These are phyloP conservation scores for Vombatus ursinus DNA, from an alignment of 2,113 vertebrate genomes.

Conservation along the genomic window DNA sequence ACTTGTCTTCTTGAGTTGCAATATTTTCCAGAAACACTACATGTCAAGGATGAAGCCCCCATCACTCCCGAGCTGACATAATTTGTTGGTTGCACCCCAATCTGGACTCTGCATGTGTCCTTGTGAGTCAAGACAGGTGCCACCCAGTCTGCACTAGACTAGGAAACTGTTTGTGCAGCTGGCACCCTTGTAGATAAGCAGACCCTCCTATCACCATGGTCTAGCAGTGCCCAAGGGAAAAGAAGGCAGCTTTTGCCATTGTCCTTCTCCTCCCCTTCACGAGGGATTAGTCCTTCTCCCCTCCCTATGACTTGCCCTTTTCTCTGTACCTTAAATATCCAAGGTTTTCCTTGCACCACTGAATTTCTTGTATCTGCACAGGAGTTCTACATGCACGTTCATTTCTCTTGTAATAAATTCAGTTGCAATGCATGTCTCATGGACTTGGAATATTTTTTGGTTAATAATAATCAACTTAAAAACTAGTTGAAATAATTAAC, in stretches of 20 bases:
- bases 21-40: not conserved
- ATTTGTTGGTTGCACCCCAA: too few species aligned
- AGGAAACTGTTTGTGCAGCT: too few species aligned
- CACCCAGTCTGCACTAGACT: too few species aligned
- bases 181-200: too few species aligned
- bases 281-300: not conserved
- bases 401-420: not conserved
- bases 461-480: not conserved
- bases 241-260: not conserved
- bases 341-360: not conserved
- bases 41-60: too few species aligned
- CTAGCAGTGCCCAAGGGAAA: not conserved
- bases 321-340: not conserved
- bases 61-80: too few species aligned
- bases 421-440: not conserved
- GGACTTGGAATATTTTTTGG: not conserved
- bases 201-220: too few species aligned
- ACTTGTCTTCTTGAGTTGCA: not conserved
- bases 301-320: not conserved
- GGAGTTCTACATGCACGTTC: not conserved
- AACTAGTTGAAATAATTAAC: not conserved
- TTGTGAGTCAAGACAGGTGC: too few species aligned
- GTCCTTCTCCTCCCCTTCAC: not conserved
- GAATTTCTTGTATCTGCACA: not conserved
- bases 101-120: too few species aligned